phyloP scores from a whole-genome alignment of 2,888 invertebrate species.

The Apotomis betuletana region DNA sequence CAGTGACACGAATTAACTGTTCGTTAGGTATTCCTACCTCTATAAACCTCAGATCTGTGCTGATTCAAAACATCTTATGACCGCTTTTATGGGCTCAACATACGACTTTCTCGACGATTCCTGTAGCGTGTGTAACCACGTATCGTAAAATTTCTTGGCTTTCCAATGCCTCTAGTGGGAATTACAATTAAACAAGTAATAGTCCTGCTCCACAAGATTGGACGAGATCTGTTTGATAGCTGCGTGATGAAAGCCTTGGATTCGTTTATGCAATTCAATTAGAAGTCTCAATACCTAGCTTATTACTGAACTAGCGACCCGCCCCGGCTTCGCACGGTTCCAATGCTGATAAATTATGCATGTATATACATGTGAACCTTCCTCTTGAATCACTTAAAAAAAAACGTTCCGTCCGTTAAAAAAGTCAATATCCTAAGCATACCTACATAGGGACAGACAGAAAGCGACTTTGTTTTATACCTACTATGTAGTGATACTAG shows the following conservation, averaged over 20 bases:
- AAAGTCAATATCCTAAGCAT: too few relatives aligned
- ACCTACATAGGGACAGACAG: too few relatives aligned
- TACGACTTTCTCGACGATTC: not conserved
- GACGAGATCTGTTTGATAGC: conserved; percentile 30
- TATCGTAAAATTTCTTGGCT: conserved; percentile 36
- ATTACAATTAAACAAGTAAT: conserved; percentile 39
- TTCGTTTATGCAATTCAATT: not conserved
- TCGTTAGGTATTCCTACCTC: conserved; percentile 51
- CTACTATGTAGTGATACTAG: too few relatives aligned
- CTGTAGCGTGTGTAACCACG: conserved; percentile 26
- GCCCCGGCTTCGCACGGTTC: too few relatives aligned
- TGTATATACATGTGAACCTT: too few relatives aligned
- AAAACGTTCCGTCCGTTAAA: too few relatives aligned
- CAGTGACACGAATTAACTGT: conserved; percentile 70
- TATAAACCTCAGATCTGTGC: conserved; percentile 19
- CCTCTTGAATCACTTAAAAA: too few relatives aligned
- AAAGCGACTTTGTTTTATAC: too few relatives aligned
- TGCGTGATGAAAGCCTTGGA: conserved; percentile 6
- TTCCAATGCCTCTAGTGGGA: conserved; percentile 32
- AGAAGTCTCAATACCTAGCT: too few relatives aligned
- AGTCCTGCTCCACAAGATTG: conserved; percentile 23
- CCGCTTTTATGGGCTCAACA: not conserved
- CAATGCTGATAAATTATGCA: too few relatives aligned
- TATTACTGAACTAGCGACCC: too few relatives aligned
- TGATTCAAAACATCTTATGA: conserved; percentile 1